Evolutionary conservation across 2,888 invertebrate species (phyloP), one percentile per base, ranked within the genome.

Genomic region (Nebria brevicollis): DNA sequence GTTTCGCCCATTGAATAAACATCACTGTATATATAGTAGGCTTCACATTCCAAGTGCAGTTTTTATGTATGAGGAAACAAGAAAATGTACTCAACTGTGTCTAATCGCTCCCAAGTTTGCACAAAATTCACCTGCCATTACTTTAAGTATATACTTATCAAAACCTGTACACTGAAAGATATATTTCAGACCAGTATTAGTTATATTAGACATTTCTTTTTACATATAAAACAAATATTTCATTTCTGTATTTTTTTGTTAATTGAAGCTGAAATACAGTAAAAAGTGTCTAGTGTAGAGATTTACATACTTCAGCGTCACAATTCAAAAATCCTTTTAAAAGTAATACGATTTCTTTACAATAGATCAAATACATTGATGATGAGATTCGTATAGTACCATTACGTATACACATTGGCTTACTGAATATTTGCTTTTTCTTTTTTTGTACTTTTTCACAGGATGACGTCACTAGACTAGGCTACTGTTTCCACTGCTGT

Each of bases 261-360:
- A 34, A 4, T 34, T 34, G 34, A 34, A 4, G 34, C 34, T 34
- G 34, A 5, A 34, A 34, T 34, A 34, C 1, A 34, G 4, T 34
- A 34, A 34, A 34, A 34, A 8, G 54, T 75, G 54, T 64, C 54
- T 34, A 20, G 42, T 41, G 73, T 5, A 74, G 74, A 54, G 65
- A 26, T 25, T 10, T 4, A 34, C 1, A 34, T 1, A 34, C 34
- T 10, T n/a, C n/a, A 41, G 11, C 54, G 43, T 75, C 80, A 76
- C 76, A 75, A 75, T 76, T 76, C 72, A 75, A 81, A 81, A 75
- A 76, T 81, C 76, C 80, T 76, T 81, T 76, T 81, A 81, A 81
- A 81, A 65, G 75, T 75, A 81, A 81, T 81, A 75, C 70, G 76
- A 75, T 81, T 75, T 75, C 75, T 81, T 81, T 81, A 75, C 75